Conservation (phyloP, 2,797 vertebrate species). For the Nyctibius grandis region DNA sequence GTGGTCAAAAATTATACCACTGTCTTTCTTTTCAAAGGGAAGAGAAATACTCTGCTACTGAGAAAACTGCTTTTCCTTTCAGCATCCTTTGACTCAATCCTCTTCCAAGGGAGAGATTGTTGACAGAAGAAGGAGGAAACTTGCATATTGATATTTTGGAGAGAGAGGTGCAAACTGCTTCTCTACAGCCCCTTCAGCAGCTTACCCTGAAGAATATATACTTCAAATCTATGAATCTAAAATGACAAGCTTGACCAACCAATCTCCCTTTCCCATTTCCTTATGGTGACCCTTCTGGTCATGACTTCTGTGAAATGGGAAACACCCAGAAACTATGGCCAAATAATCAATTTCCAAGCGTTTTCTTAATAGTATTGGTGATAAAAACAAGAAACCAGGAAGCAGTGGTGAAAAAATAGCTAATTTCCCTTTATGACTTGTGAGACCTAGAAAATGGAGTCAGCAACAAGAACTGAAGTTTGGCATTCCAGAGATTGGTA, state of each 20-base stretch:
- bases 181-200: background rate
- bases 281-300: background rate
- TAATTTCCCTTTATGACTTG: background rate
- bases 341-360: background rate
- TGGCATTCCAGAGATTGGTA: background rate
- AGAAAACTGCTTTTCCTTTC: constrained; percentile 5
- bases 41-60: background rate
- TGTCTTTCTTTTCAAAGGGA: background rate
- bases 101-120: background rate
- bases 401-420: background rate
- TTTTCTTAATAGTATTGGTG: background rate
- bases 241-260: background rate
- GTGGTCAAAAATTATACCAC: background rate
- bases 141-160: background rate
- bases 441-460: background rate
- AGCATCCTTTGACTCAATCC: background rate
- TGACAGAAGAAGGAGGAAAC: background rate
- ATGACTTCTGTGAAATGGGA: background rate
- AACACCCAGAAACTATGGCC: background rate
- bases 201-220: background rate
- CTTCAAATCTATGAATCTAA: background rate
- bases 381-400: background rate
- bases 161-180: background rate
- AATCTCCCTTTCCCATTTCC: background rate
- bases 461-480: background rate